A percentile compares a stretch with the other conserved stretches of the same genome.
Conservation (phyloP, 1,140 invertebrate genomes). For the Semibalanus balanoides region DNA sequence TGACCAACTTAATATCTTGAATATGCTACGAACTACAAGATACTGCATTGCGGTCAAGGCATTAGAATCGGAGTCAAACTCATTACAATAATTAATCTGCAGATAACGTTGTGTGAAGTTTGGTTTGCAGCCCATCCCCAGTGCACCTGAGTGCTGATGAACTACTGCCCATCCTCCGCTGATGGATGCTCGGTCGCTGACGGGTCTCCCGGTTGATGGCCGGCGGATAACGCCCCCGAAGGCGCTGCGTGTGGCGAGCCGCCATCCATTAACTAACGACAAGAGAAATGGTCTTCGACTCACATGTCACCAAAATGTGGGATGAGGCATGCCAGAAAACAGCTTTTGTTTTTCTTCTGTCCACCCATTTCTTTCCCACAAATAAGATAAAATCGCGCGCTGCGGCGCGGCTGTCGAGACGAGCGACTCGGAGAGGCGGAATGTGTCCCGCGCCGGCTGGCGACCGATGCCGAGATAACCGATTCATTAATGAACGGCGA, state of each 20-base stretch:
- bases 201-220: not conserved
- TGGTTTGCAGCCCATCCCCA: too few species aligned
- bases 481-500: not conserved
- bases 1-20: too few species aligned
- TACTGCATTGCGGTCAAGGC: too few species aligned
- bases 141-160: too few species aligned
- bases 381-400: not conserved
- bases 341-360: not conserved
- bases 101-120: too few species aligned
- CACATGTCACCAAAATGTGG: not conserved
- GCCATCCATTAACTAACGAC: not conserved
- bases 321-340: conserved; percentile 1
- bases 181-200: not conserved
- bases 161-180: not conserved
- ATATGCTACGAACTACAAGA: too few species aligned
- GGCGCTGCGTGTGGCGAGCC: not conserved
- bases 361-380: not conserved
- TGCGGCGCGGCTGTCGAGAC: too few species aligned
- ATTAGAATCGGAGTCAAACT: too few species aligned
- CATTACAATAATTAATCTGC: too few species aligned
- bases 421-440: not conserved
- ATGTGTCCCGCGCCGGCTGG: not conserved
- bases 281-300: not conserved
- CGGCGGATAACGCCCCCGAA: not conserved
- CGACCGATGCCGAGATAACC: not conserved